Evolutionary conservation across 2,888 invertebrate genomes (phyloP).

Genomic region (Chymomyza amoena): DNA sequence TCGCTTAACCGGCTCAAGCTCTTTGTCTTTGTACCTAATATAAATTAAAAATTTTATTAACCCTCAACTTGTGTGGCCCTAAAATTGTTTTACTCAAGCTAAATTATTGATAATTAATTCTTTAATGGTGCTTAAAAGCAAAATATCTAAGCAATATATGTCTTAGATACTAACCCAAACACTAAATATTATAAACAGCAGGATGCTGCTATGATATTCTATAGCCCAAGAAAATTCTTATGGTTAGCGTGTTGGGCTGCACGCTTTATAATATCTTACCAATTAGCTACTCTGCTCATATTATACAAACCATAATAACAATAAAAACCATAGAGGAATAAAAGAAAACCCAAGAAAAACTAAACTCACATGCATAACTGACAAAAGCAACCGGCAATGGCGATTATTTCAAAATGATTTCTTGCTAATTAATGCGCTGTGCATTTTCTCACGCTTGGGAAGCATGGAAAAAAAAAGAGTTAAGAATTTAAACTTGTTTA

Average conservation of each 20-base stretch:
- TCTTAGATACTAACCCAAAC: background rate
- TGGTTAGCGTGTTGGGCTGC: slow-evolving; percentile 52
- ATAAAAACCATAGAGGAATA: background rate
- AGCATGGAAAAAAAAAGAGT: background rate
- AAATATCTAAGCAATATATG: background rate
- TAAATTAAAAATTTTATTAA: too few species aligned
- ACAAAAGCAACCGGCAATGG: slow-evolving; percentile 34
- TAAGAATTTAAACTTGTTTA: slow-evolving; percentile 35
- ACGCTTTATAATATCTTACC: slow-evolving; percentile 53
- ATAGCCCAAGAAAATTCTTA: background rate
- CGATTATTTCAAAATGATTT: slow-evolving; percentile 59
- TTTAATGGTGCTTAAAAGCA: background rate
- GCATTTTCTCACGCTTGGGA: slow-evolving; percentile 62
- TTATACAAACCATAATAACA: slow-evolving; percentile 21
- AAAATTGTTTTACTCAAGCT: too few species aligned
- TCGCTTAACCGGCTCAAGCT: too few species aligned
- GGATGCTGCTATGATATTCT: background rate
- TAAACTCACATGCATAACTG: slow-evolving; percentile 31
- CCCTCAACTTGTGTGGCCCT: background rate
- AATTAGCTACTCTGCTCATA: slow-evolving; percentile 39
- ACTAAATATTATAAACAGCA: background rate
- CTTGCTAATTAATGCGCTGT: slow-evolving; percentile 62
- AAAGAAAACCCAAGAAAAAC: background rate
- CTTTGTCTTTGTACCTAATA: too few species aligned
- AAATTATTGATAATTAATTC: too few species aligned